These are phyloP conservation scores for Pluvianellus socialis DNA, from an alignment of 2,113 vertebrate genomes.

Conservation along the genomic window DNA sequence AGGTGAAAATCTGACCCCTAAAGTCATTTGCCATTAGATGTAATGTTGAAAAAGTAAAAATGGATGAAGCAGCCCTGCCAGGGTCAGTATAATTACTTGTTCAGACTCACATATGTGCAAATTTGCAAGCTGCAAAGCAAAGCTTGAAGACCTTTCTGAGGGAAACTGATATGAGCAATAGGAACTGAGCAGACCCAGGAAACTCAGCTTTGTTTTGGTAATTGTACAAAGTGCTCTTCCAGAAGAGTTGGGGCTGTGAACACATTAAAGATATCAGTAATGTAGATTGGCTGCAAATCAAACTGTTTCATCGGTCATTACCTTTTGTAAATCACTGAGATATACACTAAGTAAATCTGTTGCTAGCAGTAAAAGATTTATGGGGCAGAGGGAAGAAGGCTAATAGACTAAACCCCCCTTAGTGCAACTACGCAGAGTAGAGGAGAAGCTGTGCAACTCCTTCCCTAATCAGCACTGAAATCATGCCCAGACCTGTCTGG, in stretches of 20 bases:
- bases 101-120: not conserved
- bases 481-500: not conserved
- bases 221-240: not conserved
- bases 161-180: not conserved
- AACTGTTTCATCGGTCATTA: not conserved
- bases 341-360: conserved; percentile 23
- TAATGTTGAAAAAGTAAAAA: not conserved
- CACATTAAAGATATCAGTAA: not conserved
- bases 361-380: conserved; percentile 9
- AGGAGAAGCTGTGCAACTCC: not conserved
- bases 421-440: not conserved
- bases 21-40: fast-evolving
- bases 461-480: not conserved
- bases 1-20: not conserved
- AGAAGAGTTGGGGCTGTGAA: not conserved
- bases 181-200: not conserved
- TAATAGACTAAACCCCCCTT: not conserved
- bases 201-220: not conserved
- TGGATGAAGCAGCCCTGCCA: not conserved
- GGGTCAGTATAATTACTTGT: not conserved
- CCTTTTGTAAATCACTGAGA: conserved; percentile 24
- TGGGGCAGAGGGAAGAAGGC: not conserved
- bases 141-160: not conserved
- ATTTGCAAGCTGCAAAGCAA: not conserved
- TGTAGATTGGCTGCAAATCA: conserved; percentile 20